Percentiles rank a stretch among this genome's conserved stretches.
Conservation (phyloP, 2,888 invertebrate genomes). For the Pyrochroa serraticornis region DNA sequence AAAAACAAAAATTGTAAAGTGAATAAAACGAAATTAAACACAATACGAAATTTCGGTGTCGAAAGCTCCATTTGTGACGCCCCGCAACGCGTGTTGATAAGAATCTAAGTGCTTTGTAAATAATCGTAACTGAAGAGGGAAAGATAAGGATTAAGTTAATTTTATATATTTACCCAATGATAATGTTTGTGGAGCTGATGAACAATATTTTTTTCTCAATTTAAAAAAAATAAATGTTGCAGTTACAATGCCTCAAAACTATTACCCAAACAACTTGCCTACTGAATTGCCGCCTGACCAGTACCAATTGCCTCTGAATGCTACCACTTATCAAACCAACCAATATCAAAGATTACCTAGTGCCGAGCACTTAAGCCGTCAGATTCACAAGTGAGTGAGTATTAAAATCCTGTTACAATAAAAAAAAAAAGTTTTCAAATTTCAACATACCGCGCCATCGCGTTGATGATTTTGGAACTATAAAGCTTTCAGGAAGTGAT, state of each 20-base stretch:
- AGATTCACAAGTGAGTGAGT: conserved; percentile 28
- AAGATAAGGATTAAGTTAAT: conserved; percentile 28
- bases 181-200: conserved; percentile 5
- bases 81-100: conserved; percentile 15
- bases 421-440: background rate
- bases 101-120: conserved; percentile 31
- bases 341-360: conserved; percentile 29
- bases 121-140: conserved; percentile 25
- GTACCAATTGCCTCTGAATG: conserved; percentile 38
- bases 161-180: conserved; percentile 18
- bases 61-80: background rate
- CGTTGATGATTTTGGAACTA: too few species aligned
- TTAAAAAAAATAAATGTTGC: background rate
- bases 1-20: too few species aligned
- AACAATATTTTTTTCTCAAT: background rate
- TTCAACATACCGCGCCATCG: background rate
- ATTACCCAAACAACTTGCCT: conserved; percentile 29
- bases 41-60: conserved; percentile 2
- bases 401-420: background rate
- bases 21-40: background rate
- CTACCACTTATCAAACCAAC: conserved; percentile 11
- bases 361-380: conserved; percentile 29
- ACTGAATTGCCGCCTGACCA: conserved; percentile 33
- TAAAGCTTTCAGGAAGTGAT: background rate
- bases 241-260: conserved; percentile 10